Conservation (phyloP, 2,888 invertebrate species). For the Timandra comae region DNA sequence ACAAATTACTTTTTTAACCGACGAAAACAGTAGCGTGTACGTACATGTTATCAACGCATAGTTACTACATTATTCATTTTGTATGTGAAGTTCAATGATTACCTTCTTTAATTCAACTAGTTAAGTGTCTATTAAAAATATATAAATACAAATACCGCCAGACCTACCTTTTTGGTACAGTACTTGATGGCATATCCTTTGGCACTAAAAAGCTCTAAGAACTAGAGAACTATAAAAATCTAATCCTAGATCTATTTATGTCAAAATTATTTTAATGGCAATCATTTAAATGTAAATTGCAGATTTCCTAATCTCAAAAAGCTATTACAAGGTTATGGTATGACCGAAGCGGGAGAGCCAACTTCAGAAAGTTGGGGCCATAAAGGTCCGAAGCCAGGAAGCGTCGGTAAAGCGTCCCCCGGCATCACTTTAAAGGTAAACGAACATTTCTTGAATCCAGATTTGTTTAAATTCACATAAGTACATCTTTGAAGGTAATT, state of each 20-base stretch:
- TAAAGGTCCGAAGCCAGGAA: constrained; percentile 48
- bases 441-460: not conserved
- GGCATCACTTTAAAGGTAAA: constrained; percentile 49
- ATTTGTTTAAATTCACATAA: too few species aligned
- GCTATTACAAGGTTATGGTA: constrained; percentile 55
- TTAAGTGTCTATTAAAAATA: too few species aligned
- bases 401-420: constrained; percentile 52
- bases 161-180: not conserved
- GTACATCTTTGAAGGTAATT: too few species aligned
- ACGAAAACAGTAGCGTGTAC: too few species aligned
- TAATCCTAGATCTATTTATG: not conserved
- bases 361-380: constrained; percentile 50
- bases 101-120: too few species aligned
- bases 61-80: too few species aligned
- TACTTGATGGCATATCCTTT: too few species aligned
- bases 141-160: not conserved
- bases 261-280: not conserved
- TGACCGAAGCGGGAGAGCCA: constrained; percentile 57
- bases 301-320: constrained; percentile 42
- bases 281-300: constrained; percentile 4
- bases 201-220: too few species aligned
- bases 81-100: too few species aligned
- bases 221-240: too few species aligned
- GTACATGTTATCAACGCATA: too few species aligned
- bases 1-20: too few species aligned